Evolutionary conservation across 2,113 vertebrate species (phyloP).

Genomic region (Lepus americanus): DNA sequence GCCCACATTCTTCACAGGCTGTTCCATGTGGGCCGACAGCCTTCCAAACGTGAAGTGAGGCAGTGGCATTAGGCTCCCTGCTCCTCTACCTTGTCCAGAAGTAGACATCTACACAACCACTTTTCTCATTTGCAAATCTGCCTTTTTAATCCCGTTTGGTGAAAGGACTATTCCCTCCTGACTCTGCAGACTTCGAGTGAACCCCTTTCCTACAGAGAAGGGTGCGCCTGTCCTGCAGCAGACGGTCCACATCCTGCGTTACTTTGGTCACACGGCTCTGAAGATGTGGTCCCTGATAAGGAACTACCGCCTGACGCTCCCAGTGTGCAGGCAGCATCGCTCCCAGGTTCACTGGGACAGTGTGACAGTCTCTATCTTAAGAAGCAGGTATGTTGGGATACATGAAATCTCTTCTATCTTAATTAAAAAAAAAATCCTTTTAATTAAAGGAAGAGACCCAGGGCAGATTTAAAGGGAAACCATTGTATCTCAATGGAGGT

Average conservation of each 20-base stretch:
- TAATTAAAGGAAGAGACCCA: too few relatives aligned
- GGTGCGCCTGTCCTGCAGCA: background rate
- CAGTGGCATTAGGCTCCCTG: background rate
- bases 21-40: background rate
- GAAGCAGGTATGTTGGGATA: background rate
- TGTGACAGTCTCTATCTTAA: background rate
- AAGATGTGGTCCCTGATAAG: background rate
- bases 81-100: background rate
- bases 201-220: background rate
- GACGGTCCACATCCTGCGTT: background rate
- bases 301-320: background rate
- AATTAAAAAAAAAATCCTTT: too few relatives aligned
- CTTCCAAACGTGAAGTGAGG: background rate
- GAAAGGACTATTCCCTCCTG: background rate
- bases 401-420: too few relatives aligned
- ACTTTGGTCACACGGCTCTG: background rate
- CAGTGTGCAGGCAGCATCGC: background rate
- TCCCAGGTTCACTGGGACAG: background rate
- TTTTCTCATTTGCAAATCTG: background rate
- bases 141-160: background rate
- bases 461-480: too few relatives aligned
- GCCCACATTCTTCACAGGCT: background rate
- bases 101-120: background rate
- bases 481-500: too few relatives aligned
- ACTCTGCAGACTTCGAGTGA: background rate